Evolutionary conservation across 2,888 invertebrate genomes (phyloP).

Genomic region (Eilema caniola): DNA sequence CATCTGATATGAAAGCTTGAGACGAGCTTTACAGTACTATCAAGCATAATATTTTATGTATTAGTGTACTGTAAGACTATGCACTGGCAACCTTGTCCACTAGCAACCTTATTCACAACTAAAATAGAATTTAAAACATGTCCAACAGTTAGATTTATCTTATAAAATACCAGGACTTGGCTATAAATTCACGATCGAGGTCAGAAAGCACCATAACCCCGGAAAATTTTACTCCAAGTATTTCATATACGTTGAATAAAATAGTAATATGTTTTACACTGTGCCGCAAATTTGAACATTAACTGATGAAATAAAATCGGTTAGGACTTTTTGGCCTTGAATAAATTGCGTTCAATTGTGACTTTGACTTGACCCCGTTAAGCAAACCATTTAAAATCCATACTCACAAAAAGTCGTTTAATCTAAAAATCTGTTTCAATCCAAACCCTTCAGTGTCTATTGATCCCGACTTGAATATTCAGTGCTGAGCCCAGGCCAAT

Average conservation of each 20-base stretch:
- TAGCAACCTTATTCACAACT: not conserved
- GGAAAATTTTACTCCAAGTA: not conserved
- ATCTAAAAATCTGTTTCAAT: slow-evolving; percentile 54
- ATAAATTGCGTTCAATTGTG: not conserved
- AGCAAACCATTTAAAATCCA: slow-evolving; percentile 8
- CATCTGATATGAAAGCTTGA: too few species aligned
- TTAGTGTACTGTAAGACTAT: not conserved
- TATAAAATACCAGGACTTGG: not conserved
- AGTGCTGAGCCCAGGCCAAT: slow-evolving; percentile 55
- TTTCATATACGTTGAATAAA: not conserved
- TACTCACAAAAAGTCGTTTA: slow-evolving; percentile 4
- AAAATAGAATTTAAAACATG: not conserved
- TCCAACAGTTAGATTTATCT: not conserved
- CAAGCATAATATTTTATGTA: not conserved
- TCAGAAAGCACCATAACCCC: not conserved
- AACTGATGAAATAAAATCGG: not conserved
- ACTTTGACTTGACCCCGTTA: not conserved
- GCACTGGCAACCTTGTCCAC: not conserved
- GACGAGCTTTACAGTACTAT: not conserved
- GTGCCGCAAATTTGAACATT: too few species aligned
- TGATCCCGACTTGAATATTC: slow-evolving; percentile 63
- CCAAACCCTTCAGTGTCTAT: slow-evolving; percentile 54
- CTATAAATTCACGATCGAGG: slow-evolving; percentile 4
- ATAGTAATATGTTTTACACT: not conserved
- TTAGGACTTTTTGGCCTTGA: not conserved